A percentile compares a stretch with the other conserved stretches of the same genome.
Evolutionary conservation across 1,140 invertebrate species (phyloP).

Genomic region (Latrodectus geometricus): DNA sequence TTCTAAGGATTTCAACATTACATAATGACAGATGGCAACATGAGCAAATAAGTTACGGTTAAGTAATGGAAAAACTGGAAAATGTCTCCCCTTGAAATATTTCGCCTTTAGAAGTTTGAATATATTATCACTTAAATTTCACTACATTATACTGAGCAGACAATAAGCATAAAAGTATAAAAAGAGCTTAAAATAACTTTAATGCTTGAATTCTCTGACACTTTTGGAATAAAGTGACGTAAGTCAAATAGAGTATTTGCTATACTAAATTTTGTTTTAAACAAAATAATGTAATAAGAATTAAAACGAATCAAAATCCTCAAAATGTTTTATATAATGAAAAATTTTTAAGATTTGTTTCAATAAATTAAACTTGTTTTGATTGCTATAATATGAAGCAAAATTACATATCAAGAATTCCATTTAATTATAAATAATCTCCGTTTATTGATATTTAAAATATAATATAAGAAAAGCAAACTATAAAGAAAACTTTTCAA

Average conservation of each 20-base stretch:
- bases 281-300: too few relatives aligned
- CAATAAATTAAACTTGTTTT: too few relatives aligned
- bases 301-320: background rate
- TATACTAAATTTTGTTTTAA: too few relatives aligned
- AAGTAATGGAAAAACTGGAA: background rate
- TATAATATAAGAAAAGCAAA: too few relatives aligned
- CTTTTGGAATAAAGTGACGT: slow-evolving; percentile 11
- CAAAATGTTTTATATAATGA: background rate
- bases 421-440: too few relatives aligned
- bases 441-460: too few relatives aligned
- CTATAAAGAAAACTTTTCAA: too few relatives aligned
- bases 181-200: slow-evolving; percentile 50
- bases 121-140: slow-evolving; percentile 55
- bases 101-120: slow-evolving; percentile 18
- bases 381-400: too few relatives aligned
- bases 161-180: slow-evolving; percentile 59
- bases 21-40: slow-evolving; percentile 51
- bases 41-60: slow-evolving; percentile 40
- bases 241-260: background rate
- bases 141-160: slow-evolving; percentile 10
- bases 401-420: too few relatives aligned
- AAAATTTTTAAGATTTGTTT: too few relatives aligned
- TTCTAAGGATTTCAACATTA: slow-evolving; percentile 24
- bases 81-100: background rate
- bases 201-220: background rate